A percentile compares a stretch with the other conserved stretches of the same genome.
Conservation (phyloP, 1,140 invertebrate species). For the Alviniconcha marisindica region DNA sequence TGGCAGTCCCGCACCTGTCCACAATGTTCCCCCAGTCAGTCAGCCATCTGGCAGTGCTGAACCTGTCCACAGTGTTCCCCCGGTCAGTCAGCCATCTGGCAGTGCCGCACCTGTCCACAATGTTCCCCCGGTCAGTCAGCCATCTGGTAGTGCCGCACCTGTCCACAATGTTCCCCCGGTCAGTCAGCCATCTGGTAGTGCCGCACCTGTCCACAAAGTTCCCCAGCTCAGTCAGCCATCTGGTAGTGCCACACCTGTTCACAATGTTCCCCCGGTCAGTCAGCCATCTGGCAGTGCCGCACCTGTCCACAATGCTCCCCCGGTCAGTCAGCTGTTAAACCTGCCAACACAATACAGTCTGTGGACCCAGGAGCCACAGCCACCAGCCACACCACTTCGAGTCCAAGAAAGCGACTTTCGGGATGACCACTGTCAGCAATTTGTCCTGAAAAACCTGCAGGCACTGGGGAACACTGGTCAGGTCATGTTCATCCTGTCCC, state of each 20-base stretch:
- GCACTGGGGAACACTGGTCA: background rate
- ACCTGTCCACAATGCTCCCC: background rate
- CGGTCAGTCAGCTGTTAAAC: background rate
- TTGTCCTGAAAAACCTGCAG: background rate
- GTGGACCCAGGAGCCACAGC: background rate
- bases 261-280: too few species aligned
- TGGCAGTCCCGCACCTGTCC: too few species aligned
- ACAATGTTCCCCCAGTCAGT: too few species aligned
- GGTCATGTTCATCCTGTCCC: conserved; percentile 27
- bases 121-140: too few species aligned
- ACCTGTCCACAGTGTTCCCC: background rate
- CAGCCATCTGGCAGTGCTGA: too few species aligned
- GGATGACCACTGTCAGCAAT: background rate
- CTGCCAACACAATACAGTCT: background rate
- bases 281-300: background rate
- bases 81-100: background rate
- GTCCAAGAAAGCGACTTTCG: conserved; percentile 14
- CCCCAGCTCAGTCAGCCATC: too few species aligned
- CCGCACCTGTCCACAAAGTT: too few species aligned
- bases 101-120: too few species aligned
- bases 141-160: too few species aligned
- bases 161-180: too few species aligned
- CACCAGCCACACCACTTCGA: background rate
- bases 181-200: too few species aligned
- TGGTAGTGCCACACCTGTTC: too few species aligned